phyloP scores from a whole-genome alignment of 2,797 vertebrate species.

The Rhincodon typus region DNA sequence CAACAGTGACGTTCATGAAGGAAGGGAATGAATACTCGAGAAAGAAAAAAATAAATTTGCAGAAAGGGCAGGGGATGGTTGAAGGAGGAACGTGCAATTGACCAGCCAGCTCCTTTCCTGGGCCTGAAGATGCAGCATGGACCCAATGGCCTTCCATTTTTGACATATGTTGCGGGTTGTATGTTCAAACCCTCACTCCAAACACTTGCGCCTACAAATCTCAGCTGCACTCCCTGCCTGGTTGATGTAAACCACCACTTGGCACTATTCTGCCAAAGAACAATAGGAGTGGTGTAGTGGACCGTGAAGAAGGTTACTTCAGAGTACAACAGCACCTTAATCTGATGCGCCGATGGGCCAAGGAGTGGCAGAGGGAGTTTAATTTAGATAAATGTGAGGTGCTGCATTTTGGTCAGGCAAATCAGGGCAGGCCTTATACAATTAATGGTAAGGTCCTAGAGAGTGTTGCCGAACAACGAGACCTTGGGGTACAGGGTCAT shows the following conservation, averaged over 20 bases:
- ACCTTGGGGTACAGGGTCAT: too few relatives aligned
- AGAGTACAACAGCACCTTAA: too few relatives aligned
- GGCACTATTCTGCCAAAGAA: neutral
- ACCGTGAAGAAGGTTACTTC: too few relatives aligned
- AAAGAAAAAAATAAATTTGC: neutral
- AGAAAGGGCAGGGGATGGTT: neutral
- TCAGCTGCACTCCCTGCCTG: neutral
- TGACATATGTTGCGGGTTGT: neutral
- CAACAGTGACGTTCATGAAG: neutral
- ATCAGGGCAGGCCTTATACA: too few relatives aligned
- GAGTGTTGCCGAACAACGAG: too few relatives aligned
- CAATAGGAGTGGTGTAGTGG: too few relatives aligned
- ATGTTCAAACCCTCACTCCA: neutral
- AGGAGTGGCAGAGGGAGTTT: too few relatives aligned
- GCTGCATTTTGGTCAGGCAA: too few relatives aligned
- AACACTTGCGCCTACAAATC: neutral
- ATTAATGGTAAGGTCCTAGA: too few relatives aligned
- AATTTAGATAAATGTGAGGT: too few relatives aligned
- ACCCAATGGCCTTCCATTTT: neutral
- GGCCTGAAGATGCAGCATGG: neutral
- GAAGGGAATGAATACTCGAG: neutral
- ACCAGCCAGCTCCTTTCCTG: neutral
- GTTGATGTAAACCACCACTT: neutral
- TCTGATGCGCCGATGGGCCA: too few relatives aligned
- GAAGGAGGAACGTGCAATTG: neutral